Evolutionary conservation across 1,140 invertebrate genomes (phyloP).

Genomic region (Oryzaephilus surinamensis): DNA sequence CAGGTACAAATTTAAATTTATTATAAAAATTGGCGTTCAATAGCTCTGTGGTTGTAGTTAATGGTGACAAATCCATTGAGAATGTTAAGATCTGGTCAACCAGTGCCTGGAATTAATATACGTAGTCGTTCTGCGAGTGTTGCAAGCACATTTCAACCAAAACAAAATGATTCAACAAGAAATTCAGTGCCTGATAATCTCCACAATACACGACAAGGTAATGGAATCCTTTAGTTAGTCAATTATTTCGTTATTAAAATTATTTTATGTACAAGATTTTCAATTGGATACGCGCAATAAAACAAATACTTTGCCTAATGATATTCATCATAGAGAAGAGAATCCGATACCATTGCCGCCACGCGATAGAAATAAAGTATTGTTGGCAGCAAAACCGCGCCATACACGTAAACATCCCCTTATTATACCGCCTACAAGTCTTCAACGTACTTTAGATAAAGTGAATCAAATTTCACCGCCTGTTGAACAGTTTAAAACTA

Average conservation of each 20-base stretch:
- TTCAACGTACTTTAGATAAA: constrained; percentile 51
- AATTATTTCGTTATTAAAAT: not conserved
- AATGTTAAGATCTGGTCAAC: constrained; percentile 56
- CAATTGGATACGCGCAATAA: not conserved
- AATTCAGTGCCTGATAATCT: constrained; percentile 27
- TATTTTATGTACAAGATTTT: not conserved
- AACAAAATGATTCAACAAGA: constrained; percentile 16
- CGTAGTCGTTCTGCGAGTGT: constrained; percentile 28
- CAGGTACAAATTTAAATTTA: constrained; percentile 21
- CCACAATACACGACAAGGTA: constrained; percentile 24
- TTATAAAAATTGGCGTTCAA: constrained; percentile 3
- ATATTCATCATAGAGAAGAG: constrained; percentile 36
- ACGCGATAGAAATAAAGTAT: constrained; percentile 60
- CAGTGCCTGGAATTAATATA: constrained; percentile 42
- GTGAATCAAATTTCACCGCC: constrained; percentile 35
- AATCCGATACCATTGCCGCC: constrained; percentile 78
- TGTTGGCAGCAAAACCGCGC: constrained; percentile 54
- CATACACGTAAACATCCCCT: constrained; percentile 81
- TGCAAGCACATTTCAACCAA: constrained; percentile 20
- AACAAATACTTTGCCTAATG: no score
- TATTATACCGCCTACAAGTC: constrained; percentile 57
- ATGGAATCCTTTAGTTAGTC: not conserved
- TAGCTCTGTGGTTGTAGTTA: constrained; percentile 18
- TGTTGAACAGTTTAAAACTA: constrained; percentile 15
- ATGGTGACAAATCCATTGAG: constrained; percentile 54